Evolutionary conservation across 2,113 vertebrate species (phyloP).

Genomic region (Elephantulus edwardii): DNA sequence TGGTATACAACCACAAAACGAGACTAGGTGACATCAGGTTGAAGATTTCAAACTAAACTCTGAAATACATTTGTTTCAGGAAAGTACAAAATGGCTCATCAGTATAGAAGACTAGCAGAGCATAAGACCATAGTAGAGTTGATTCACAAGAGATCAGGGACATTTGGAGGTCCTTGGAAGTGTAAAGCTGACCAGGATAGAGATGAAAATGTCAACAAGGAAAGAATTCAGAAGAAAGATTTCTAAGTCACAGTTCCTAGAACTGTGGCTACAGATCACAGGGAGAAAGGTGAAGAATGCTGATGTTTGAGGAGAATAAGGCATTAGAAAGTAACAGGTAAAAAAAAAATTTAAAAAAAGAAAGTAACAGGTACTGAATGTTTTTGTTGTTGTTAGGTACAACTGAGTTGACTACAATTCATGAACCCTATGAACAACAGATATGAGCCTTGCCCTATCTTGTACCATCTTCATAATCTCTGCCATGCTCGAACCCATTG

Average conservation of each 20-base stretch:
- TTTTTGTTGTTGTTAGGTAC: too few relatives aligned
- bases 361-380: too few relatives aligned
- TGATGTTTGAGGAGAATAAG: not conserved
- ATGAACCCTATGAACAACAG: too few relatives aligned
- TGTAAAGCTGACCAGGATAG: not conserved
- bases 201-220: conserved; percentile 23
- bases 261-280: conserved; percentile 8
- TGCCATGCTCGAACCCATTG: too few relatives aligned
- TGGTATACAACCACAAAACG: not conserved
- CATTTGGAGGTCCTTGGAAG: conserved; percentile 2
- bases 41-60: conserved; percentile 49
- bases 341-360: too few relatives aligned
- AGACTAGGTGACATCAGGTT: not conserved
- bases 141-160: conserved; percentile 39
- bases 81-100: not conserved
- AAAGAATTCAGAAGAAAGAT: conserved; percentile 30
- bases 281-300: not conserved
- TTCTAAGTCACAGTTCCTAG: not conserved
- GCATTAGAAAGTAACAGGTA: not conserved
- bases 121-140: not conserved
- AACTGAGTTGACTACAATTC: too few relatives aligned
- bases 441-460: too few relatives aligned
- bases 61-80: conserved; percentile 40
- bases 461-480: too few relatives aligned
- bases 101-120: not conserved